These are phyloP conservation scores for Trachelipus rathkii DNA, from an alignment of 1,140 invertebrate genomes.

Conservation along the genomic window DNA sequence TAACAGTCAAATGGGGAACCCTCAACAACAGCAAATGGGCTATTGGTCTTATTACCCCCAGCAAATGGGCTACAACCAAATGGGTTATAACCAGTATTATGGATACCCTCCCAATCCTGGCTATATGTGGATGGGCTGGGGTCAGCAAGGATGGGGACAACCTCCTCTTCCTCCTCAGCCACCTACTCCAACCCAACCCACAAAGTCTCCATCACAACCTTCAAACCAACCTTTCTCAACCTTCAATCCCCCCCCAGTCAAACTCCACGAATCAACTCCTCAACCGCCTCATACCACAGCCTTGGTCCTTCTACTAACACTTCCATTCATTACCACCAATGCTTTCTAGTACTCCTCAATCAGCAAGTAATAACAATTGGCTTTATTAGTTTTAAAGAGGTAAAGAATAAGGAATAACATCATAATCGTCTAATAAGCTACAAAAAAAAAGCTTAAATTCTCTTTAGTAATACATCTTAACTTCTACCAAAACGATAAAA, in stretches of 20 bases:
- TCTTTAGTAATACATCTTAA: too few relatives aligned
- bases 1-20: constrained; percentile 33
- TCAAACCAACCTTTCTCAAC: constrained; percentile 19
- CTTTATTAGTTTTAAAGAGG: too few relatives aligned
- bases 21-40: constrained; percentile 35
- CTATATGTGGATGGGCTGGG: constrained; percentile 45
- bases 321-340: not conserved
- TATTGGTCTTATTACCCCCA: constrained; percentile 45
- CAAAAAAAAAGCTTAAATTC: too few relatives aligned
- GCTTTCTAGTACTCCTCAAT: constrained; percentile 1
- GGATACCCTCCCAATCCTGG: constrained; percentile 40
- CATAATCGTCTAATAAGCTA: too few relatives aligned
- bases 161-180: constrained; percentile 35
- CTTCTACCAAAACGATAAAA: too few relatives aligned
- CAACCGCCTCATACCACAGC: constrained; percentile 12
- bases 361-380: not conserved
- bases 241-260: too few relatives aligned
- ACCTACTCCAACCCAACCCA: constrained; percentile 25
- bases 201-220: constrained; percentile 23
- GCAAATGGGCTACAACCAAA: constrained; percentile 43
- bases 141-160: constrained; percentile 41
- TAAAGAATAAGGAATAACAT: too few relatives aligned
- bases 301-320: not conserved
- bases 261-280: too few relatives aligned
- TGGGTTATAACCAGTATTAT: constrained; percentile 41